phyloP scores from a whole-genome alignment of 1,140 invertebrate species.

The Ceratosolen fusciceps region DNA sequence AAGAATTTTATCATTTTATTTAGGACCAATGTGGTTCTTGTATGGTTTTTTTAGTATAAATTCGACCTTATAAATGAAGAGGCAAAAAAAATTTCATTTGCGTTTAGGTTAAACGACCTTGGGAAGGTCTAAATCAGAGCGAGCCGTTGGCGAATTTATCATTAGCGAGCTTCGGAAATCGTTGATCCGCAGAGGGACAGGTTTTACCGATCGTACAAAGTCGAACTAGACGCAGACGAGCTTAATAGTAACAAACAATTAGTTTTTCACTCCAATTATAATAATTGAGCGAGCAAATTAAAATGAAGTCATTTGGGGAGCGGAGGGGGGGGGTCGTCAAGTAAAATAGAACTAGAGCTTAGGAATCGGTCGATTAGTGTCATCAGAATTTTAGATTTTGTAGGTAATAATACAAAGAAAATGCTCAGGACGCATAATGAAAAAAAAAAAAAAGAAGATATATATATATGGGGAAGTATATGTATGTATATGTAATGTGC shows the following conservation, averaged over 20 bases:
- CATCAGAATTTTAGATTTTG: conserved; percentile 42
- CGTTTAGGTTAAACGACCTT: conserved; percentile 31
- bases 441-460: not conserved
- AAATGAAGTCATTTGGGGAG: conserved; percentile 18
- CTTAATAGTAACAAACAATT: conserved; percentile 39
- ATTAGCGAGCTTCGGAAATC: conserved; percentile 21
- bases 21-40: conserved; percentile 34
- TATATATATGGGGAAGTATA: too few relatives aligned
- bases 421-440: conserved; percentile 23
- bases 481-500: too few relatives aligned
- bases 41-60: conserved; percentile 41
- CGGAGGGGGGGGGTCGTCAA: not conserved
- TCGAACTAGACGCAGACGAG: conserved; percentile 34
- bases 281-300: conserved; percentile 7
- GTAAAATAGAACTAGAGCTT: conserved; percentile 44
- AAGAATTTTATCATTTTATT: conserved; percentile 51
- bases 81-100: conserved; percentile 33
- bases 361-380: conserved; percentile 48
- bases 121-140: conserved; percentile 27
- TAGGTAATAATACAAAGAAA: conserved; percentile 28
- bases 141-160: not conserved
- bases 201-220: conserved; percentile 42
- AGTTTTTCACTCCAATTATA: conserved; percentile 44
- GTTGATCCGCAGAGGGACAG: conserved; percentile 20
- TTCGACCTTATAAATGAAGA: conserved; percentile 23